Evolutionary conservation across 1,140 invertebrate genomes (phyloP), one percentile per base, ranked within the genome.

Genomic region (Trachelipus rathkii): DNA sequence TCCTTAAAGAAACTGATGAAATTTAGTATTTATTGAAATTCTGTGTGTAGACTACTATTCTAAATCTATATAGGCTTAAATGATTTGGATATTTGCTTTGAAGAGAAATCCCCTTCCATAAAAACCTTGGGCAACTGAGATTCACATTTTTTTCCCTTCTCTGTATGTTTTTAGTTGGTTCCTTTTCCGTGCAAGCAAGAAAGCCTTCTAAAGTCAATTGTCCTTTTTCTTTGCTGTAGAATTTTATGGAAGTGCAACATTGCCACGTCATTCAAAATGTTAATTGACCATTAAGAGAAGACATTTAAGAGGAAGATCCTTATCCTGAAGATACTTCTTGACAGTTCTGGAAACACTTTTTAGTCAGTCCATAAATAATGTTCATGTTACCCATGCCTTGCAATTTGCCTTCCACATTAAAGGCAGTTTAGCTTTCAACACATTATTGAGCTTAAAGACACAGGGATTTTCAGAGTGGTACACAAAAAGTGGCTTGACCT

Each of bases 401-500:
- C n/a, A n/a, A 53, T 74, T 74, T 23, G 33, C 15, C 13, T 33
- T 19, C 45, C 73, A 74, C 8, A 66, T 21, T 9, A 74, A 21
- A 23, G 10, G 50, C 9, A 74, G 46, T 33, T 19, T 66, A 50
- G 11, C 46, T 10, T 74, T 74, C 15, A 19, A 10, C 19, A 74
- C 33, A 13, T 74, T 74, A 19, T 74, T 19, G 0, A 0, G 7
- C 43, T 72, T 72, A 21, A 72, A 72, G 10, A 53, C 45, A 4
- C 53, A n/a, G 4, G 73, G 45, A 11, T 66, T 74, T 0, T 74
- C 73, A n/a, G 82, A 84, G 73, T 82, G 81, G 83, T 87, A 84
- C 66, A 87, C 83, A 44, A 87, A 75, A 72, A 87, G 75, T 71
- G 84, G 84, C 82, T 87, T 86, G 24, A 85, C 74, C 53, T 84